Evolutionary conservation across 2,888 invertebrate genomes (phyloP).

Genomic region (Baccha elongata): DNA sequence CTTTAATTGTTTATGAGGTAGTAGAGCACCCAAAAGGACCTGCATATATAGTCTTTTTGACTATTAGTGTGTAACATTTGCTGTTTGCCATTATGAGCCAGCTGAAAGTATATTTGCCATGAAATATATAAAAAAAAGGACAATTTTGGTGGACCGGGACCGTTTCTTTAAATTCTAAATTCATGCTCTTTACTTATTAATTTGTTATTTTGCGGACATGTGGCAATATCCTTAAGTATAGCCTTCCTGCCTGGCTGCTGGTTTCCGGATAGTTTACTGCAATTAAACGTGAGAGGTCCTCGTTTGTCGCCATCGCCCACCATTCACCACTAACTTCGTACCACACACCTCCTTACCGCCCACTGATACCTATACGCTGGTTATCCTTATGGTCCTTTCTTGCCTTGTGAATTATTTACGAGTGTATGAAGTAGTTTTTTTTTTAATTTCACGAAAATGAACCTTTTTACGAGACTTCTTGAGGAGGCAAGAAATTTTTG

Average conservation of each 20-base stretch:
- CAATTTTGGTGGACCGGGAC: constrained; percentile 52
- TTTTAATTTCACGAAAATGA: constrained; percentile 72
- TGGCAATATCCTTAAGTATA: constrained; percentile 58
- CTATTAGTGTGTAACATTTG: constrained; percentile 69
- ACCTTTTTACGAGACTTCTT: constrained; percentile 62
- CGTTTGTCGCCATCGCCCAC: constrained; percentile 29
- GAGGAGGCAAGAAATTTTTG: constrained; percentile 42
- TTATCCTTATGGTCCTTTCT: constrained; percentile 5
- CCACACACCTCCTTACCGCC: background rate
- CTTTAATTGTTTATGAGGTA: constrained; percentile 73
- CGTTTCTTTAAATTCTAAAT: constrained; percentile 70
- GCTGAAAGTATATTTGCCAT: constrained; percentile 58
- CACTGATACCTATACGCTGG: background rate
- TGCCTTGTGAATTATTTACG: constrained; percentile 65
- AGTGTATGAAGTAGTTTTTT: constrained; percentile 52
- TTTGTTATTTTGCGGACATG: constrained; percentile 71
- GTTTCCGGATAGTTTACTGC: constrained; percentile 68
- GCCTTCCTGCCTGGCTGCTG: background rate
- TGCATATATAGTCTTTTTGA: constrained; percentile 38
- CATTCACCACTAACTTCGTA: constrained; percentile 16
- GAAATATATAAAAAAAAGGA: constrained; percentile 29
- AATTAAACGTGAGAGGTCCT: constrained; percentile 72
- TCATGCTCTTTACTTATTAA: constrained; percentile 70
- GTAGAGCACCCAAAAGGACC: constrained; percentile 9
- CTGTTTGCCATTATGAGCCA: constrained; percentile 56